Evolutionary conservation across 2,797 vertebrate species (phyloP).

Genomic region (Carapus acus): DNA sequence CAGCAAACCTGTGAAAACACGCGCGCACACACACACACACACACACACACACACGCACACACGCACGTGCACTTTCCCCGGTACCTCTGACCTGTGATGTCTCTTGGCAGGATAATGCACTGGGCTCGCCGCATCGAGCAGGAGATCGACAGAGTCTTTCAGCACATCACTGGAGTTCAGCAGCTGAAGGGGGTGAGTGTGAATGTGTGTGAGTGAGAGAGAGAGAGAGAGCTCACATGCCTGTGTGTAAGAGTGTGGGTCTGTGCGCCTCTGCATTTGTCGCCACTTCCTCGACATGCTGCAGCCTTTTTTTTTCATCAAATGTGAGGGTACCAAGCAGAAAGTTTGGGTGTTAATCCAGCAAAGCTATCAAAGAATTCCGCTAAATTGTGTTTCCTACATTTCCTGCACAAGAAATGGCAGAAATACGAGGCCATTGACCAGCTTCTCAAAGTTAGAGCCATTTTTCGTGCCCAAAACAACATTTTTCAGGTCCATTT

Average conservation of each 20-base stretch:
- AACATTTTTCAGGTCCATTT: no score
- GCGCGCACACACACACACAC: no score
- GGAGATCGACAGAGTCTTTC: slow-evolving; percentile 96
- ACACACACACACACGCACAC: no score
- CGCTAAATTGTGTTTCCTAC: no score
- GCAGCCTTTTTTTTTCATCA: slow-evolving; percentile 35
- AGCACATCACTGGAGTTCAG: slow-evolving; percentile 93
- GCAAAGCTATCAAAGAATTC: slow-evolving; percentile 23
- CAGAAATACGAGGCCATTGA: no score
- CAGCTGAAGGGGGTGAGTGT: slow-evolving; percentile 91
- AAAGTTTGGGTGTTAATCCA: slow-evolving; percentile 41
- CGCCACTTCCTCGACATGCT: no score
- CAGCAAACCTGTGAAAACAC: not conserved
- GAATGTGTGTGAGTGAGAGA: not conserved
- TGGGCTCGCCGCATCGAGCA: slow-evolving; percentile 96
- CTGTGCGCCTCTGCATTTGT: slow-evolving; percentile 15
- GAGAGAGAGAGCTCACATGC: no score
- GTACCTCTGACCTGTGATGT: slow-evolving; percentile 43
- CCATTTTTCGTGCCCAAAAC: no score
- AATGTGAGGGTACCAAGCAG: slow-evolving; percentile 12
- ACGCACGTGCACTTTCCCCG: no score
- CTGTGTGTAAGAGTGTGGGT: no score
- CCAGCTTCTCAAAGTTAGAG: no score
- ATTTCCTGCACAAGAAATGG: no score
- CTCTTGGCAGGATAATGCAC: slow-evolving; percentile 89